Conservation (phyloP, 2,888 invertebrate species). For the Oscheius sp. region DNA sequence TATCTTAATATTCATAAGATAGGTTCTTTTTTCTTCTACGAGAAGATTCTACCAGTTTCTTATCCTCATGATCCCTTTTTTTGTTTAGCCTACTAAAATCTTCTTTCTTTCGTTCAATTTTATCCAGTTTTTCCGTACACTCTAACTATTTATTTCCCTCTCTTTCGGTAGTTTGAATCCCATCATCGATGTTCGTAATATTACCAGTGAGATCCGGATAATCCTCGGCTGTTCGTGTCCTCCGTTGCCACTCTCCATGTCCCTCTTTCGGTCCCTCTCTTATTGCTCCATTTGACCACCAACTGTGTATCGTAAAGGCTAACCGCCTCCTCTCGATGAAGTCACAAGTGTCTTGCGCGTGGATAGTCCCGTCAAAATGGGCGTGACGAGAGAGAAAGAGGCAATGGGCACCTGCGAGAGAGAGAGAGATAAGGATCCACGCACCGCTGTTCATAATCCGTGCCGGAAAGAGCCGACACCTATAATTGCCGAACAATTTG, state of each 20-base stretch:
- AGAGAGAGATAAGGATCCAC: conserved; percentile 28
- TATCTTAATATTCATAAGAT: too few relatives aligned
- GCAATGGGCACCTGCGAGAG: conserved; percentile 20
- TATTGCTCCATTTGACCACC: background rate
- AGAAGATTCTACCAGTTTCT: too few relatives aligned
- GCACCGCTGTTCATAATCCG: conserved; percentile 18
- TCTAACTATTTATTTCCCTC: too few relatives aligned
- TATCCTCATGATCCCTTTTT: too few relatives aligned
- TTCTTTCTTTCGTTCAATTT: too few relatives aligned
- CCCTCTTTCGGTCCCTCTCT: background rate
- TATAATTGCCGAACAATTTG: conserved; percentile 17
- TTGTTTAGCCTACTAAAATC: too few relatives aligned
- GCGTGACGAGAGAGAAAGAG: conserved; percentile 1
- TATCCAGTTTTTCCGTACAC: too few relatives aligned
- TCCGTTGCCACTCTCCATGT: background rate
- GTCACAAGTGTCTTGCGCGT: conserved; percentile 13
- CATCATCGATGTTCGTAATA: too few relatives aligned
- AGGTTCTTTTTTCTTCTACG: too few relatives aligned
- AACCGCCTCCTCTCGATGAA: background rate
- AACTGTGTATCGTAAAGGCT: background rate
- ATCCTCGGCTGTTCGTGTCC: background rate
- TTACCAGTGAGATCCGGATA: conserved; percentile 14
- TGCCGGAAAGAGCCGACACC: conserved; percentile 22
- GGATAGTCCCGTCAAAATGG: conserved; percentile 13
- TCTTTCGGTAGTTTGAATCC: too few relatives aligned